These are phyloP conservation scores for Phaethon lepturus DNA, from an alignment of 2,113 vertebrate genomes.

Conservation along the genomic window DNA sequence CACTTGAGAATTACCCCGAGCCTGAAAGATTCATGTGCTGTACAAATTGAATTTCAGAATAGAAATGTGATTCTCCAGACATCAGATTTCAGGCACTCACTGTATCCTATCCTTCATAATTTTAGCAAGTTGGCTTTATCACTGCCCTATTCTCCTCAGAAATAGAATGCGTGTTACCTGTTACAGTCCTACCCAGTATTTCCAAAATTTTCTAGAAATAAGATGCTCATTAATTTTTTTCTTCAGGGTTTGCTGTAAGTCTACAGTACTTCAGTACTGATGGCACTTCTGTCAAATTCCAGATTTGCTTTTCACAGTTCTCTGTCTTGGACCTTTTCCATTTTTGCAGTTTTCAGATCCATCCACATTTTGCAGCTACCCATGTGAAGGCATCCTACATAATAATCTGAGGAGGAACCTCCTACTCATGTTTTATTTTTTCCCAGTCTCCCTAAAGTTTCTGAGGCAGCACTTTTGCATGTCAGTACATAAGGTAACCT, in stretches of 20 bases:
- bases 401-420: neutral
- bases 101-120: neutral
- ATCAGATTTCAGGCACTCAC: neutral
- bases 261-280: neutral
- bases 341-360: neutral
- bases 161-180: neutral
- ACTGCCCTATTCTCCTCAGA: neutral
- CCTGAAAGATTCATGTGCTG: constrained; percentile 18
- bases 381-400: neutral
- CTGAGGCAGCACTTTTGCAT: neutral
- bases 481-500: neutral
- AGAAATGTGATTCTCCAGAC: constrained; percentile 3
- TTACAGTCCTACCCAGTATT: neutral
- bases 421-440: neutral
- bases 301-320: neutral
- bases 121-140: constrained; percentile 6
- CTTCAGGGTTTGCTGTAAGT: neutral
- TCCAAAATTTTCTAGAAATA: neutral
- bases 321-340: neutral
- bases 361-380: neutral
- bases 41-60: constrained; percentile 18
- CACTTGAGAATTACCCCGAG: constrained; percentile 2
- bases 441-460: neutral
- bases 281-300: neutral
- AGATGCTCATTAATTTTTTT: neutral